Evolutionary conservation across 2,888 invertebrate species (phyloP).

Genomic region (Scaptomyza caliginosa): DNA sequence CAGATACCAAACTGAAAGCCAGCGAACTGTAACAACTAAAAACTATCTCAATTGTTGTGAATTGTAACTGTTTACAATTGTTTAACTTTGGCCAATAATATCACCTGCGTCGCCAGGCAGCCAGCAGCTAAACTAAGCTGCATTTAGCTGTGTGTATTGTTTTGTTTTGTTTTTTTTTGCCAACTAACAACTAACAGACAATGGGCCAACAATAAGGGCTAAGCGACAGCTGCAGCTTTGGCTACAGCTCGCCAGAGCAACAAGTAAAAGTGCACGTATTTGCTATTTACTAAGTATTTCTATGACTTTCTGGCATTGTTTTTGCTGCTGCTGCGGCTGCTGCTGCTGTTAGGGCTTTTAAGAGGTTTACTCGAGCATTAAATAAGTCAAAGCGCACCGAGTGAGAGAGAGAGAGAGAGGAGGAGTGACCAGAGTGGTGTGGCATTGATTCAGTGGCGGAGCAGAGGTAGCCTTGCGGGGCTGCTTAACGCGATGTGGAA

Average conservation of each 20-base stretch:
- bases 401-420: slow-evolving; percentile 22
- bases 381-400: slow-evolving; percentile 70
- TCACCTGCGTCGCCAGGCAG: slow-evolving; percentile 64
- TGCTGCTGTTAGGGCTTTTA: slow-evolving; percentile 44
- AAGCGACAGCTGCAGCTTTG: slow-evolving; percentile 5
- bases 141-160: slow-evolving; percentile 47
- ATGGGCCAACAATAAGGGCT: slow-evolving; percentile 31
- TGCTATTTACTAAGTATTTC: slow-evolving; percentile 71
- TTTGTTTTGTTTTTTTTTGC: not conserved
- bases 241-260: slow-evolving; percentile 51
- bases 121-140: slow-evolving; percentile 56
- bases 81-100: slow-evolving; percentile 73
- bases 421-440: slow-evolving; percentile 8
- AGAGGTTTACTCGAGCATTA: slow-evolving; percentile 77
- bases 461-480: slow-evolving; percentile 5
- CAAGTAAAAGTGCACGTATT: slow-evolving; percentile 72
- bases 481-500: slow-evolving; percentile 40
- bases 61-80: slow-evolving; percentile 67
- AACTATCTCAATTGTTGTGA: slow-evolving; percentile 71
- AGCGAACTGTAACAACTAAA: slow-evolving; percentile 52
- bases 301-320: slow-evolving; percentile 67
- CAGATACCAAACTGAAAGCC: slow-evolving; percentile 1
- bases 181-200: slow-evolving; percentile 32
- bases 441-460: too few species aligned
- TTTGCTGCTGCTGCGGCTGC: slow-evolving; percentile 35